These are phyloP conservation scores for Sitta carolinensis DNA, from an alignment of 2,797 vertebrate species.

Conservation along the genomic window DNA sequence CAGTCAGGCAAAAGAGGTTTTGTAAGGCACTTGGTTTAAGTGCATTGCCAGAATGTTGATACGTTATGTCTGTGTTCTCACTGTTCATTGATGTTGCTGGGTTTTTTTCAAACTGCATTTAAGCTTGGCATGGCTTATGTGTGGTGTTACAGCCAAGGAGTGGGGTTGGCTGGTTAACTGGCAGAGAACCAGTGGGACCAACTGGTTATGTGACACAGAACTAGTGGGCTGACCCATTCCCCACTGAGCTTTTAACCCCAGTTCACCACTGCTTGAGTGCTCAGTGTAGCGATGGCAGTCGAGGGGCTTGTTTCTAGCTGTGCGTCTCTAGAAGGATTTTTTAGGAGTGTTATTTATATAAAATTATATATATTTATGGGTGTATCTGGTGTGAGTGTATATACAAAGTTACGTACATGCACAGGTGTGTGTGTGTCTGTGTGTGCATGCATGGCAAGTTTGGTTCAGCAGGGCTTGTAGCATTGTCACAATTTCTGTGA, in stretches of 20 bases:
- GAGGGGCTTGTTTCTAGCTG: neutral
- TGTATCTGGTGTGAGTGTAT: neutral
- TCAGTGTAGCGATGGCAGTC: no score
- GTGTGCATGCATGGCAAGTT: neutral
- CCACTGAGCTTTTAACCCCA: neutral
- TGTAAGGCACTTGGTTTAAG: neutral
- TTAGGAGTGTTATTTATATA: no score
- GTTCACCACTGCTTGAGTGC: neutral
- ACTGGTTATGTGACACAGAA: neutral
- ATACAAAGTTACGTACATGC: neutral
- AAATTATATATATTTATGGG: neutral
- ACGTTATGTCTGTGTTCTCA: constrained; percentile 31
- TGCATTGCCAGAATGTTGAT: neutral
- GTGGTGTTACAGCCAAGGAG: neutral
- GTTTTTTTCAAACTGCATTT: neutral
- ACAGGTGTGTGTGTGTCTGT: neutral
- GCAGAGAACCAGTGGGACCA: neutral
- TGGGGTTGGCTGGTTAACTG: neutral
- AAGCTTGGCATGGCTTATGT: neutral
- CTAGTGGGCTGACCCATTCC: neutral
- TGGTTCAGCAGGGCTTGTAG: neutral
- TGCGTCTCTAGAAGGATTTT: neutral
- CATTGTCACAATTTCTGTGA: neutral
- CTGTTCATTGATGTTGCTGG: neutral
- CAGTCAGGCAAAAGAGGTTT: neutral